Evolutionary conservation across 2,113 vertebrate species (phyloP), one percentile per base, ranked within the genome.

Genomic region (Alligator mississippiensis): DNA sequence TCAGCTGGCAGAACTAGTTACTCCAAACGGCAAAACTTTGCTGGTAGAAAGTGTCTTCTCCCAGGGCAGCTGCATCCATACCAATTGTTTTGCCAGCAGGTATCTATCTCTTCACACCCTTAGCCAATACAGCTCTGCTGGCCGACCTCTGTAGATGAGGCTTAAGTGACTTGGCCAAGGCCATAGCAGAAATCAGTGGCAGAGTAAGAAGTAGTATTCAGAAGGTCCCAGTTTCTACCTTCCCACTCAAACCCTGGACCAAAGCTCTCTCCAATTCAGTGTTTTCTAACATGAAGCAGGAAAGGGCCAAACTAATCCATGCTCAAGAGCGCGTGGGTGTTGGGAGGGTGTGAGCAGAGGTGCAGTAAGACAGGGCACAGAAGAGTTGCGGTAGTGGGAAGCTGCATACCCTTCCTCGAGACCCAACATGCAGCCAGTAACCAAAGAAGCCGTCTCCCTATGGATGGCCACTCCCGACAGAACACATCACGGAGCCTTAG

Each of bases 261-360:
- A 47, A 74, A 74, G 21, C 55, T 74, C 55, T 28, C 63, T 76
- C 77, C 22, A 30, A 12, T 2, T 34, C 3, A 18, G 66, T 54
- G 30, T 18, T 80, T 79, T 85, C 66, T 25, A 57, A 15, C 0
- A 54, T 14, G 74, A n/a, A 80, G 79, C 13, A 60, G 72, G 18
- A 38, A 25, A 5, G 11, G 6, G 18, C 3, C 9, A 77, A 25
- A 54, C 3, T 2, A 13, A 85, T 2, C 0, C 1, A 60, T 3
- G 22, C 6, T 3, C 5, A 82, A 17, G 85, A 21, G 38, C 22
- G 0, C 2, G 28, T 5, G n/a, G 28, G 3, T 11, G 90, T 13
- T 1, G 10, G 34, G 34, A 22, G 58, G 24, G 24, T 57, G 47
- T 80, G 17, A 19, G 17, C 4, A 24, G 28, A 55, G 59, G 47